These are phyloP conservation scores for Tympanuchus pallidicinctus DNA, from an alignment of 2,113 vertebrate species.

Conservation along the genomic window DNA sequence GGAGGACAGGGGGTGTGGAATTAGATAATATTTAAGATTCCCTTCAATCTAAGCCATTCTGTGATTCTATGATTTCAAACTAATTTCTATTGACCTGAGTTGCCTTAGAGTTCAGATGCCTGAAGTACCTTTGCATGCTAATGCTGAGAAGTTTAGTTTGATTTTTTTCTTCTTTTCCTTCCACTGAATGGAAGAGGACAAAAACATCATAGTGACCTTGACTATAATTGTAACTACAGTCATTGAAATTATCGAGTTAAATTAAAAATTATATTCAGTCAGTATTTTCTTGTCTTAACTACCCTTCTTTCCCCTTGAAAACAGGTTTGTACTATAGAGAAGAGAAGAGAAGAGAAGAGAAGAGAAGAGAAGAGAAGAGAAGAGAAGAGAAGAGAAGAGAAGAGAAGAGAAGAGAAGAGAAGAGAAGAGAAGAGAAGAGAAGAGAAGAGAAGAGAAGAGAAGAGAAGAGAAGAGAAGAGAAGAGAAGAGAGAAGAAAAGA, in stretches of 20 bases:
- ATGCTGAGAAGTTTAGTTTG: not conserved
- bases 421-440: too few species aligned
- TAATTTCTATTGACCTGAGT: not conserved
- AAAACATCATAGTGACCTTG: not conserved
- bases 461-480: fast-evolving
- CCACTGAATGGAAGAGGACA: not conserved
- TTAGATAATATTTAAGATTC: too few species aligned
- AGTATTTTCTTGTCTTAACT: not conserved
- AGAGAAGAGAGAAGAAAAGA: too few species aligned
- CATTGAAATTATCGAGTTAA: not conserved
- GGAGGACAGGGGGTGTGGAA: too few species aligned
- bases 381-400: too few species aligned
- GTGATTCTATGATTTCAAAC: not conserved
- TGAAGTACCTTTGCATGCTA: not conserved
- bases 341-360: not conserved
- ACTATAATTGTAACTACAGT: not conserved
- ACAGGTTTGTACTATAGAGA: not conserved
- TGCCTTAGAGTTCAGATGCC: not conserved
- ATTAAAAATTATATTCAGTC: not conserved
- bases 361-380: too few species aligned
- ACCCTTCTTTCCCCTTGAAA: not conserved
- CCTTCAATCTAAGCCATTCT: too few species aligned
- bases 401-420: too few species aligned
- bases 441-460: too few species aligned
- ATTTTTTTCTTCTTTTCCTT: not conserved